Conservation (phyloP, 2,888 invertebrate species). For the Mantis religiosa region DNA sequence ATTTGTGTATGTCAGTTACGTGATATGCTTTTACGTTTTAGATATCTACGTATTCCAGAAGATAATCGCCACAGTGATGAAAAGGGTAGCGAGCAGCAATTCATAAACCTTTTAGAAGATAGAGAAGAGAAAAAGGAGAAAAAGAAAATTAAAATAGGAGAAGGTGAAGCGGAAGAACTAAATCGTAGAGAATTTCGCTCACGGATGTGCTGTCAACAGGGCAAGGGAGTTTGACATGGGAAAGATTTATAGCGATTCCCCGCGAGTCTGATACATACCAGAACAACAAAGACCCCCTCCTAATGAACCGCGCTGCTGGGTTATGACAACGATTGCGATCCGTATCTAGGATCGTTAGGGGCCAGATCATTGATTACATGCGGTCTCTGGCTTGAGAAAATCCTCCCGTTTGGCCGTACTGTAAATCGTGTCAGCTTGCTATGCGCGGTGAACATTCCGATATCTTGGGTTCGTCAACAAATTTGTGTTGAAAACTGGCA, state of each 20-base stretch:
- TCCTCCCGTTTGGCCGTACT: neutral
- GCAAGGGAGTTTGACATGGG: neutral
- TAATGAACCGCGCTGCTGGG: neutral
- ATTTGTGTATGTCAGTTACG: too few relatives aligned
- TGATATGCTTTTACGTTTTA: too few relatives aligned
- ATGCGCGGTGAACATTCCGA: neutral
- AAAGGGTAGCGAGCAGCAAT: neutral
- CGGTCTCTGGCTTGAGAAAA: neutral
- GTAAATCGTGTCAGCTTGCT: neutral
- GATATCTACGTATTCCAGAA: too few relatives aligned
- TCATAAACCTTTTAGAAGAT: neutral
- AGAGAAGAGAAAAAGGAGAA: neutral
- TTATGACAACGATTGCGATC: neutral
- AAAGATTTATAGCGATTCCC: neutral
- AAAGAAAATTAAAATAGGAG: neutral
- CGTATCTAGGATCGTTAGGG: neutral
- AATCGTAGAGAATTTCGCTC: neutral
- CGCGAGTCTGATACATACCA: neutral
- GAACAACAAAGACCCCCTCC: neutral
- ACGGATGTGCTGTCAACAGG: neutral
- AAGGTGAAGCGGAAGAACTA: neutral
- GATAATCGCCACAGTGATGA: neutral
- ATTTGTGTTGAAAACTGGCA: neutral
- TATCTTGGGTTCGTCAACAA: neutral
- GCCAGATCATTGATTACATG: neutral